These are phyloP conservation scores for Ceyx margarethae DNA, from an alignment of 2,113 vertebrate genomes.

Conservation along the genomic window DNA sequence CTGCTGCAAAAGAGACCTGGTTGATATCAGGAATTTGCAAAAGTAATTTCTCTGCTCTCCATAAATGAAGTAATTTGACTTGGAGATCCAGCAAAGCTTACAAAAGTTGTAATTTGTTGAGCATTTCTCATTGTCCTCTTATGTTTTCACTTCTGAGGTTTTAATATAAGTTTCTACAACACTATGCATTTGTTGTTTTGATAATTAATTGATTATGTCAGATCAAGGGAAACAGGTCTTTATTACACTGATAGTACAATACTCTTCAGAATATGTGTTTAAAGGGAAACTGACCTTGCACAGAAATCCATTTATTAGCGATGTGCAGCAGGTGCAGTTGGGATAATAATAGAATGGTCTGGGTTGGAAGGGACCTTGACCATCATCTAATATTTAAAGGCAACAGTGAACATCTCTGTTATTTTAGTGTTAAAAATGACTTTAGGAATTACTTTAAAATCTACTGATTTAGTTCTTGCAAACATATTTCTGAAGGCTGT, in stretches of 20 bases:
- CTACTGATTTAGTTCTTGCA: not conserved
- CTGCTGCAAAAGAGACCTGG: not conserved
- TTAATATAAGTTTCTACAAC: not conserved
- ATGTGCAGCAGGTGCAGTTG: not conserved
- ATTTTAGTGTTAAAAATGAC: not conserved
- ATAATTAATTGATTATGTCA: not conserved
- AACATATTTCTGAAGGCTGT: not conserved
- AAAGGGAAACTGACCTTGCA: not conserved
- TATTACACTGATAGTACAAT: not conserved
- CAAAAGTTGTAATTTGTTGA: not conserved
- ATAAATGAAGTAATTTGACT: constrained; percentile 3
- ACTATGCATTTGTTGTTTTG: not conserved
- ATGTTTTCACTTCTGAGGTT: not conserved
- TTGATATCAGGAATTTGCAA: not conserved
- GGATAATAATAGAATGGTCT: not conserved
- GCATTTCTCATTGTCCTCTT: not conserved
- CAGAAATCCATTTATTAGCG: not conserved
- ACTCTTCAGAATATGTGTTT: not conserved
- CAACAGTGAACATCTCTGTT: not conserved
- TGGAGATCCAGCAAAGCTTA: not conserved
- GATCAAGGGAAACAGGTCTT: not conserved
- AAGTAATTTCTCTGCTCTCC: not conserved
- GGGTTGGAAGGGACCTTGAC: too few relatives aligned
- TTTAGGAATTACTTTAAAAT: not conserved
- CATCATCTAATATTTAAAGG: not conserved